A percentile compares a stretch with the other conserved stretches of the same genome.
Conservation (phyloP, 2,113 vertebrate genomes). For the Proterorhinus semilunaris region DNA sequence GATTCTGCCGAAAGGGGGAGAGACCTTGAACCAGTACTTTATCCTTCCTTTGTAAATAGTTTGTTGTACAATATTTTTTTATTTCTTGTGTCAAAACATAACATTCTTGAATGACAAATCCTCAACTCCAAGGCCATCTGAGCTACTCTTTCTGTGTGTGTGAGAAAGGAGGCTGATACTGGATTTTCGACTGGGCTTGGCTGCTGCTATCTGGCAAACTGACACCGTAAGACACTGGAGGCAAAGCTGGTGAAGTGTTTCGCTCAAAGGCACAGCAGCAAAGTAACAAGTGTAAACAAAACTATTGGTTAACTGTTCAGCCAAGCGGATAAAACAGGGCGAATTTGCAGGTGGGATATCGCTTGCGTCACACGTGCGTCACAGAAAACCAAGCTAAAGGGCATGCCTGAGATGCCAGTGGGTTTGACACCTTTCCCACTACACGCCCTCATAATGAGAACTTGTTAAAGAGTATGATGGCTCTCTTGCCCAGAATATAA, state of each 20-base stretch:
- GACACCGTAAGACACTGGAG: too few relatives aligned
- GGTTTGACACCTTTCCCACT: background rate
- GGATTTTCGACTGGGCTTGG: too few relatives aligned
- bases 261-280: too few relatives aligned
- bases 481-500: background rate
- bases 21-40: constrained; percentile 42
- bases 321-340: background rate
- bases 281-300: too few relatives aligned
- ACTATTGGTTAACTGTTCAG: background rate
- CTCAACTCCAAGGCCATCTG: too few relatives aligned
- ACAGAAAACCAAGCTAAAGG: background rate
- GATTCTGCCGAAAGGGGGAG: constrained; percentile 20
- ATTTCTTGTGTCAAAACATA: background rate
- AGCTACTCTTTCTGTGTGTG: too few relatives aligned
- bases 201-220: too few relatives aligned
- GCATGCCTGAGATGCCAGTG: background rate
- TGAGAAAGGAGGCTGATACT: too few relatives aligned
- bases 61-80: background rate
- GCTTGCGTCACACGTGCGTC: constrained; percentile 3
- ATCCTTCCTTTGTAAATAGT: background rate
- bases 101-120: too few relatives aligned
- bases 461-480: constrained; percentile 5
- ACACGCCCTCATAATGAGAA: background rate
- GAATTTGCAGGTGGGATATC: background rate
- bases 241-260: too few relatives aligned